These are phyloP conservation scores for Lampris megalopsis DNA, from an alignment of 2,113 vertebrate species.

Conservation along the genomic window DNA sequence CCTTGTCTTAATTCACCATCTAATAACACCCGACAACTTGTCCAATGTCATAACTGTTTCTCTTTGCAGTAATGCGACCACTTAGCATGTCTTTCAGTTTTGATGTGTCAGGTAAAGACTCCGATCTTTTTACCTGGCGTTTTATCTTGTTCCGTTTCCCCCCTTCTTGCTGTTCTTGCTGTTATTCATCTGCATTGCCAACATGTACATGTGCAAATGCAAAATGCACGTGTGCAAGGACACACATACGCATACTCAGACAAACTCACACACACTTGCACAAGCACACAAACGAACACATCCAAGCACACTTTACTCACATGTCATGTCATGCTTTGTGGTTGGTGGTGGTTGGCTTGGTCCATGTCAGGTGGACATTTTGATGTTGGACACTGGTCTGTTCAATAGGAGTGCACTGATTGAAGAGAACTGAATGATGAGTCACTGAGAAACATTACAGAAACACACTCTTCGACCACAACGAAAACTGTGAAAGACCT, in stretches of 20 bases:
- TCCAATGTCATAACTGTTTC: slow-evolving; percentile 81
- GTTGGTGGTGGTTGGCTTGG: slow-evolving; percentile 51
- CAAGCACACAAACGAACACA: slow-evolving; percentile 16
- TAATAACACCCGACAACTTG: slow-evolving; percentile 52
- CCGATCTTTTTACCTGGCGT: slow-evolving; percentile 81
- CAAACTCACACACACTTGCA: neutral
- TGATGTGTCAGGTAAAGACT: slow-evolving; percentile 97
- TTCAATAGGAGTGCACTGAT: slow-evolving; percentile 42
- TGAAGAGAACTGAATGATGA: neutral
- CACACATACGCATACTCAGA: neutral
- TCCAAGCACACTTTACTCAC: slow-evolving; percentile 9
- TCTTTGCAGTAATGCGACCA: slow-evolving; percentile 91
- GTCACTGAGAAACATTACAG: neutral
- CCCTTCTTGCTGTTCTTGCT: slow-evolving; percentile 74
- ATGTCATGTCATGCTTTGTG: slow-evolving; percentile 66
- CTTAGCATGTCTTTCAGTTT: slow-evolving; percentile 99
- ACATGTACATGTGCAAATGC: neutral
- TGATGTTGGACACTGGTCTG: slow-evolving; percentile 54
- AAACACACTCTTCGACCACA: neutral
- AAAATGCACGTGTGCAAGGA: neutral
- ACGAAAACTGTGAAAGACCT: neutral
- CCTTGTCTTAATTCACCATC: slow-evolving; percentile 33
- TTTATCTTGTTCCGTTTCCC: slow-evolving; percentile 39
- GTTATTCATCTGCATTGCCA: slow-evolving; percentile 44
- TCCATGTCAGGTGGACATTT: slow-evolving; percentile 41